These are phyloP conservation scores for Theristicus caerulescens DNA, from an alignment of 2,113 vertebrate genomes.

Conservation along the genomic window DNA sequence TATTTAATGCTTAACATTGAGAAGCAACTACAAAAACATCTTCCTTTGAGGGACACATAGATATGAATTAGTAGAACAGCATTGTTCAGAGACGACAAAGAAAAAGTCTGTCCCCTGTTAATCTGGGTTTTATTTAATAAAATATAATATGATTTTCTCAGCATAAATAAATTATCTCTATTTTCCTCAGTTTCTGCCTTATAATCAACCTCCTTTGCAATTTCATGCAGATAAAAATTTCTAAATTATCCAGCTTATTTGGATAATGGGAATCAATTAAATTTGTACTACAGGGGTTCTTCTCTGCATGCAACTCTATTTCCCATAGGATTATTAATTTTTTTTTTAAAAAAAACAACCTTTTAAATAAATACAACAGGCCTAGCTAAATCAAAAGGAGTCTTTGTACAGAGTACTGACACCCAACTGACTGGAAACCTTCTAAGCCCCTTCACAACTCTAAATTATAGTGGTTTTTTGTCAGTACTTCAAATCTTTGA, in stretches of 20 bases:
- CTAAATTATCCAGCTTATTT: slow-evolving; percentile 22
- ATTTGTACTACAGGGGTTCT: slow-evolving; percentile 17
- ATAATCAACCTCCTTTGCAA: background rate
- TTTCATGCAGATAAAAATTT: slow-evolving; percentile 13
- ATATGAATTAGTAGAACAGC: background rate
- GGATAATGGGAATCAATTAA: slow-evolving; percentile 11
- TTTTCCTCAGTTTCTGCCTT: background rate
- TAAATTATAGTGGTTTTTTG: background rate
- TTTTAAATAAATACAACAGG: background rate
- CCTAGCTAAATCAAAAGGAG: background rate
- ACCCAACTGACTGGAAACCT: background rate
- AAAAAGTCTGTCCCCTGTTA: background rate
- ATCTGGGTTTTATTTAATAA: background rate
- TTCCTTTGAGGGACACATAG: background rate
- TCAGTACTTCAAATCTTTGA: background rate
- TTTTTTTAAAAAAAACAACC: background rate
- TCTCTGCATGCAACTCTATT: background rate
- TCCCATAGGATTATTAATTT: background rate
- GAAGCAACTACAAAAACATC: background rate
- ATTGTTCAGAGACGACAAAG: background rate
- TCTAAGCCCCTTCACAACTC: background rate
- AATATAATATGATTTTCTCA: background rate
- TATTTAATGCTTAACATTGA: background rate
- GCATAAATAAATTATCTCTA: background rate
- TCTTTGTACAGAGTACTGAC: background rate